Base-by-base conservation (phyloP, 2,888 invertebrate species). In the Drosophila flavopinicola region DNA sequence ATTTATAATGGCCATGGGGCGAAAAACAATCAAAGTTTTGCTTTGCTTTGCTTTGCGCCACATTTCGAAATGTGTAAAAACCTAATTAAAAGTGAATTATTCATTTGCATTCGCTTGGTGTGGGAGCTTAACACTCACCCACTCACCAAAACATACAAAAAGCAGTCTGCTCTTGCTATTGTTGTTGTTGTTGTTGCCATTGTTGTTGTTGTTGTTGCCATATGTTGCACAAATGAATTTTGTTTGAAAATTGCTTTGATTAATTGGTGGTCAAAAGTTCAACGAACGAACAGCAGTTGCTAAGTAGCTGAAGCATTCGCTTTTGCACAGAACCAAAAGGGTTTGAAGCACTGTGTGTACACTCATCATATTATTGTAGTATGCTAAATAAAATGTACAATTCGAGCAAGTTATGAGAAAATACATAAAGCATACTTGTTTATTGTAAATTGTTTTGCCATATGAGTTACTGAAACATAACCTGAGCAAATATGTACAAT, bases 51-150 rank as follows among this genome's bases (percentile, higher is more conserved):
- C 37, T 30, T 45, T 29, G 38, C 37, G 30, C 48, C 58, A 52
- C 63, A 51, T 66, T 69, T 64, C 11, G 35, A 51, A 77, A 65
- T 69, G 59, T 71, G 75, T 70, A 77, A 78, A 79, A 79, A 86
- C 82, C 86, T 86, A 86, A 87, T 86, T 86, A 86, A 87, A 86
- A 78, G 80, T 79, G 72, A 86, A 86, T 86, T 86, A 86, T 87
- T 87, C 85, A 87, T 85, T 84, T 69, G 67, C 48, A 76, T 79
- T 69, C 59, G 57, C 48, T 63, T 39, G 66, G 66, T 60, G 48
- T 52, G 66, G 69, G 52, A 49, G 59, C 63, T 58, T 63, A 65
- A 61, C 69, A 61, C 60, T 48, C 66, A 59, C 48, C 52, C 64
- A 57, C 42, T 38, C 60, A 60, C 44, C 20, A 2, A 37, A 29